Percentiles rank a stretch among this genome's conserved stretches.
These are phyloP conservation scores for Oscheius sp. DNA, from an alignment of 2,888 invertebrate species.

Conservation along the genomic window DNA sequence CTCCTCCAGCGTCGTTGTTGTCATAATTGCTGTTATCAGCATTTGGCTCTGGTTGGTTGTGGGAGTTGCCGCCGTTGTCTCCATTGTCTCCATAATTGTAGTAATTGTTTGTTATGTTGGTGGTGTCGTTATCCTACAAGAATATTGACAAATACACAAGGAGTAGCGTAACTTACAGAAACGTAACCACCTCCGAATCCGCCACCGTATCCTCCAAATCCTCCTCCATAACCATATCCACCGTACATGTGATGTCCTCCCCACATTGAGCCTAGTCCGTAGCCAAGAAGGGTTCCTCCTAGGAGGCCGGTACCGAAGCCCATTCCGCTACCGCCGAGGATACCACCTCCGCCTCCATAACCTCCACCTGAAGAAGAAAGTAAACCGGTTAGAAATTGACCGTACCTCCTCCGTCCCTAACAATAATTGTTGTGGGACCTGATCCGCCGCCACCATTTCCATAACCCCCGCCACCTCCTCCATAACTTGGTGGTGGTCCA, in stretches of 20 bases:
- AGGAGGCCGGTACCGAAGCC: constrained; percentile 66
- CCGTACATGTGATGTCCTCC: constrained; percentile 52
- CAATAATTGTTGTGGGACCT: constrained; percentile 56
- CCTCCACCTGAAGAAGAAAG: constrained; percentile 28
- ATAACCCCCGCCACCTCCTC: constrained; percentile 30
- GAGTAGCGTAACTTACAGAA: neutral
- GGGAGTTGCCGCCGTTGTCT: constrained; percentile 18
- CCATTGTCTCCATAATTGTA: constrained; percentile 45
- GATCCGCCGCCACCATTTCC: constrained; percentile 43
- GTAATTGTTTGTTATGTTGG: constrained; percentile 62
- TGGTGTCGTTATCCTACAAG: constrained; percentile 19
- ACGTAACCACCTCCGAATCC: constrained; percentile 15
- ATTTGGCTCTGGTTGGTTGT: neutral
- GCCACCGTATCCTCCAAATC: constrained; percentile 57
- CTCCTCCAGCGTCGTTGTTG: constrained; percentile 28
- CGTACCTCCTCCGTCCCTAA: constrained; percentile 35
- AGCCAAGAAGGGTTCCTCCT: constrained; percentile 63
- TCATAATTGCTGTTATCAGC: neutral
- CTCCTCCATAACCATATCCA: constrained; percentile 49
- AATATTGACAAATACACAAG: too few relatives aligned
- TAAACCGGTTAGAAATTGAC: neutral
- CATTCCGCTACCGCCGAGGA: constrained; percentile 48
- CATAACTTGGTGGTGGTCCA: constrained; percentile 39
- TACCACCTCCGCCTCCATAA: constrained; percentile 44
- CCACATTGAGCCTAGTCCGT: constrained; percentile 58